Evolutionary conservation across 2,888 invertebrate genomes (phyloP).

Genomic region (Imbricaverruca yamaguchii): DNA sequence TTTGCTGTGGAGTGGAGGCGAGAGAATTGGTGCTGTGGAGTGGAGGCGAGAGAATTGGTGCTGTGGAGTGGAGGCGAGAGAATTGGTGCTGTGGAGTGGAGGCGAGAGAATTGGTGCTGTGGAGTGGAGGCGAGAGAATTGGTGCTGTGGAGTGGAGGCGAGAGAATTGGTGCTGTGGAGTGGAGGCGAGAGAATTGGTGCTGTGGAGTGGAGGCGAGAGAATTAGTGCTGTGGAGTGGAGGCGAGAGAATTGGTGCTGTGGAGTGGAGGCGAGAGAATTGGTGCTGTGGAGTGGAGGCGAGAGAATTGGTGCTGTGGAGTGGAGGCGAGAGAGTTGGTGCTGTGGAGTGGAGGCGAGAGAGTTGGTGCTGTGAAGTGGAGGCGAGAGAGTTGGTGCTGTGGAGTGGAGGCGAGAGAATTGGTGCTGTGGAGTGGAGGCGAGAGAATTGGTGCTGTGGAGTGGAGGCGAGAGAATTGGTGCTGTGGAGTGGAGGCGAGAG

Average conservation of each 20-base stretch:
- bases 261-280: slow-evolving; percentile 25
- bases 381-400: slow-evolving; percentile 24
- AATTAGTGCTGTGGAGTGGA: no score
- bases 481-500: no score
- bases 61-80: neutral
- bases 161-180: neutral
- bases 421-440: slow-evolving; percentile 7
- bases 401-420: slow-evolving; percentile 24
- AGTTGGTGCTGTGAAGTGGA: no score
- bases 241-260: slow-evolving; percentile 19
- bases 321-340: neutral
- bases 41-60: slow-evolving; percentile 14
- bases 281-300: slow-evolving; percentile 7
- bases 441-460: neutral
- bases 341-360: no score
- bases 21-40: neutral
- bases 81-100: no score
- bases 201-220: neutral
- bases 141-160: slow-evolving; percentile 22
- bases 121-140: slow-evolving; percentile 25
- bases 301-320: neutral
- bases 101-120: slow-evolving; percentile 19
- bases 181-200: slow-evolving; percentile 14
- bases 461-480: neutral
- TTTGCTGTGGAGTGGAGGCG: slow-evolving; percentile 27